A percentile compares a stretch with the other conserved stretches of the same genome.
phyloP scores from a whole-genome alignment of 2,797 vertebrate genomes.

The Lepilemur septentrionalis region DNA sequence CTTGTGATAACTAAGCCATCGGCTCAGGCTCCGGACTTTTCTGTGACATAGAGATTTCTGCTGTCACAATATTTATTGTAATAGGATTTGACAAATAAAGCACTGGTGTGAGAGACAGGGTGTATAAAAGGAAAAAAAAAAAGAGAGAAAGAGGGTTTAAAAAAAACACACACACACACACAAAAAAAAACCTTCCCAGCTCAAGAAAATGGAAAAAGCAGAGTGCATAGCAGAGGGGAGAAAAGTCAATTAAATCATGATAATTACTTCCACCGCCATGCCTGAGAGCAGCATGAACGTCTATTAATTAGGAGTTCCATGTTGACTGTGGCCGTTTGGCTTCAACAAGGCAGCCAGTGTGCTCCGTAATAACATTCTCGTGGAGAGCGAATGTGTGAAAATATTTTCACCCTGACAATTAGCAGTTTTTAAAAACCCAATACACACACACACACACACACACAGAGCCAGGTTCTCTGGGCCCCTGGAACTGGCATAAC shows the following conservation, averaged over 20 bases:
- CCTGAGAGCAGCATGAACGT: conserved; percentile 43
- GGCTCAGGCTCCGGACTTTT: not conserved
- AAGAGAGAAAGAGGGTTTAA: not conserved
- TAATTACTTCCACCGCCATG: conserved; percentile 67
- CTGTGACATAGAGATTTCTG: not conserved
- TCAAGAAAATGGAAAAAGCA: conserved; percentile 71
- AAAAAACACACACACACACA: no score
- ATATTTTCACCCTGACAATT: conserved; percentile 74
- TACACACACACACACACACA: not conserved
- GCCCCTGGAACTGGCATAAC: not conserved
- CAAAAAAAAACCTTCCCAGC: not conserved
- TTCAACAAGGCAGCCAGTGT: conserved; percentile 56
- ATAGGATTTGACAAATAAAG: conserved; percentile 37
- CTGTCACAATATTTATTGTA: conserved; percentile 45
- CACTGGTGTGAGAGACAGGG: not conserved
- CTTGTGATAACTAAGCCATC: not conserved
- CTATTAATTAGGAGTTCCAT: conserved; percentile 77
- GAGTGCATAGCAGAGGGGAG: conserved; percentile 62
- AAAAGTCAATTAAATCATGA: conserved; percentile 80
- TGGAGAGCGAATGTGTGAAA: conserved; percentile 66
- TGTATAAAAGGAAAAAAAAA: not conserved
- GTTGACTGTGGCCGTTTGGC: conserved; percentile 72
- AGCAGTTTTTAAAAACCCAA: conserved; percentile 57
- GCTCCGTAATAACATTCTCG: conserved; percentile 47
- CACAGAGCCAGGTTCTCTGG: not conserved